A percentile compares a stretch with the other conserved stretches of the same genome.
Evolutionary conservation across 2,113 vertebrate species (phyloP).

Genomic region (Sturnira hondurensis): DNA sequence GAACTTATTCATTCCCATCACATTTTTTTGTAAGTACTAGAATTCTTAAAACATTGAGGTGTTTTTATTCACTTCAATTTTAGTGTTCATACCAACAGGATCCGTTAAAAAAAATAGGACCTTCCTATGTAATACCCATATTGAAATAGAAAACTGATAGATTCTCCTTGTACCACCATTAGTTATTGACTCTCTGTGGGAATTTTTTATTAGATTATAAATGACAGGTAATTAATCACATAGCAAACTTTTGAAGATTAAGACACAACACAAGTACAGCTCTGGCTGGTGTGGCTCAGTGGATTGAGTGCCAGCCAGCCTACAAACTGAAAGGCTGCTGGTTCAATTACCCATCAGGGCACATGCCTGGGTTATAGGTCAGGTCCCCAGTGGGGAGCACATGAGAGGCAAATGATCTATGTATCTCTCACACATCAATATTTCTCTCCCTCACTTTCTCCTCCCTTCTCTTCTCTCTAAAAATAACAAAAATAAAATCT

Average conservation of each 20-base stretch:
- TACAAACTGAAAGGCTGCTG: too few species aligned
- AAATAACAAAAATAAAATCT: too few species aligned
- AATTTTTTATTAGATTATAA: slow-evolving; percentile 18
- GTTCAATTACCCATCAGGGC: too few species aligned
- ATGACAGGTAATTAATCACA: not conserved
- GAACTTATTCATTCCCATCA: not conserved
- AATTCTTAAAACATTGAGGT: slow-evolving; percentile 7
- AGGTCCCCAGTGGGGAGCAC: too few species aligned
- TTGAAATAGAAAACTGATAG: not conserved
- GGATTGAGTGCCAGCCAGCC: too few species aligned
- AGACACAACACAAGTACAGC: not conserved
- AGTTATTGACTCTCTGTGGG: not conserved
- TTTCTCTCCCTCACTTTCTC: too few species aligned
- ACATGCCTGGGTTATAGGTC: too few species aligned
- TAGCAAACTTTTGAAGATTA: not conserved
- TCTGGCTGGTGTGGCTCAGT: too few species aligned
- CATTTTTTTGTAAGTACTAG: not conserved
- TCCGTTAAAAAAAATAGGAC: not conserved
- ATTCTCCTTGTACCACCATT: not conserved
- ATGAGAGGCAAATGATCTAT: too few species aligned
- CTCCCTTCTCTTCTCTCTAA: too few species aligned
- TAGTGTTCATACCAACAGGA: not conserved
- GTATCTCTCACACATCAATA: too few species aligned
- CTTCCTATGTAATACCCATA: not conserved
- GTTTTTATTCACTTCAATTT: not conserved